phyloP scores from a whole-genome alignment of 2,888 invertebrate genomes.

The Nephrocerus scutellatus region DNA sequence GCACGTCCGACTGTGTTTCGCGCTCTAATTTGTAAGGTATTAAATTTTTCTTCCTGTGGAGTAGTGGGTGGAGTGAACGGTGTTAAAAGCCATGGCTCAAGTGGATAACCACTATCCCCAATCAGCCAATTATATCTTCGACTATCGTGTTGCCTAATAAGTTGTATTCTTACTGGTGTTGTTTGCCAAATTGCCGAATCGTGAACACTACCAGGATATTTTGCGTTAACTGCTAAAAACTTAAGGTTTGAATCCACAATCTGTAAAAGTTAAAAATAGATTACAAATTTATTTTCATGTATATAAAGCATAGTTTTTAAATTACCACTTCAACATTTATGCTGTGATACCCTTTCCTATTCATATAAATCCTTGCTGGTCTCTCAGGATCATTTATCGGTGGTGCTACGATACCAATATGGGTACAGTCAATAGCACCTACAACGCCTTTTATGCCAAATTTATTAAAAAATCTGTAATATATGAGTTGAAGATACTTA shows the following conservation, averaged over 20 bases:
- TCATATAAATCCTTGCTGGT: too few relatives aligned
- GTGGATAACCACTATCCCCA: neutral
- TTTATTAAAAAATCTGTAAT: too few relatives aligned
- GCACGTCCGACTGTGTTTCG: neutral
- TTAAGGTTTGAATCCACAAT: neutral
- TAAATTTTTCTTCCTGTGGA: neutral
- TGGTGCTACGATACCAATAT: too few relatives aligned
- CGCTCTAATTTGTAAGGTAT: neutral
- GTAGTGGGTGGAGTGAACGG: neutral
- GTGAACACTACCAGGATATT: neutral
- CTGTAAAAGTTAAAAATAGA: too few relatives aligned
- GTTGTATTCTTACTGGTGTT: neutral
- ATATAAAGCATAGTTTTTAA: too few relatives aligned
- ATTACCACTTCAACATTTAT: too few relatives aligned
- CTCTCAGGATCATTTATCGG: too few relatives aligned
- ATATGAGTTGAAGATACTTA: too few relatives aligned
- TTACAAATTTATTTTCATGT: too few relatives aligned
- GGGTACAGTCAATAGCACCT: too few relatives aligned
- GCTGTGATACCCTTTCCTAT: too few relatives aligned
- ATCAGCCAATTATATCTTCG: neutral
- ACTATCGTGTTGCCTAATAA: neutral
- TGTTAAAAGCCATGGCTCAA: conserved; percentile 3
- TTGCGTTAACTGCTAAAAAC: conserved; percentile 1
- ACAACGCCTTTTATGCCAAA: too few relatives aligned
- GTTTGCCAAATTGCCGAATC: conserved; percentile 2